Evolutionary conservation across 2,888 invertebrate species (phyloP).

Genomic region (Stegophylla sp.): DNA sequence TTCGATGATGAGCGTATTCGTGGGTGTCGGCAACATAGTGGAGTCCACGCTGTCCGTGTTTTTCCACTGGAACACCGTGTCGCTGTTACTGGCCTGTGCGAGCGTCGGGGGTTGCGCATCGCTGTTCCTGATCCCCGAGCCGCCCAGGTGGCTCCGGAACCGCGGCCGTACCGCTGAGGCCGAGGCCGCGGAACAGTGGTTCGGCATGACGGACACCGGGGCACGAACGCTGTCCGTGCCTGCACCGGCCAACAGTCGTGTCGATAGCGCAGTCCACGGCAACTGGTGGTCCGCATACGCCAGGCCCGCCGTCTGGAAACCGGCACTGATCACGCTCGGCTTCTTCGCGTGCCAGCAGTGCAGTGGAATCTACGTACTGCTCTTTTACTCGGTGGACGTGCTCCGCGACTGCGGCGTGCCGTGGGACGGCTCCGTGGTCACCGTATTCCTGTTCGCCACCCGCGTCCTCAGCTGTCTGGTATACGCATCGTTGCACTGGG

Average conservation of each 20-base stretch:
- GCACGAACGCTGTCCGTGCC: neutral
- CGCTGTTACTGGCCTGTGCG: slow-evolving; percentile 15
- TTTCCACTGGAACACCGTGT: slow-evolving; percentile 34
- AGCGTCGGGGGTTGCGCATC: slow-evolving; percentile 17
- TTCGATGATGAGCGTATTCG: slow-evolving; percentile 30
- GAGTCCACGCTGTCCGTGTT: slow-evolving; percentile 27
- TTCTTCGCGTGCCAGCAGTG: slow-evolving; percentile 50
- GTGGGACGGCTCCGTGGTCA: slow-evolving; percentile 24
- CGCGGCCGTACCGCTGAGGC: slow-evolving; percentile 43
- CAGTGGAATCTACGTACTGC: slow-evolving; percentile 51
- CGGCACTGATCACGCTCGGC: neutral
- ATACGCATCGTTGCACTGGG: slow-evolving; percentile 9
- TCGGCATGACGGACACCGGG: neutral
- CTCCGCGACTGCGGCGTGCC: slow-evolving; percentile 5
- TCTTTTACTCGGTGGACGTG: slow-evolving; percentile 52
- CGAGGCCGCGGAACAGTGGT: neutral
- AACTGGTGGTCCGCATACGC: no score
- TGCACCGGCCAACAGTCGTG: no score
- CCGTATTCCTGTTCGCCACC: slow-evolving; percentile 24
- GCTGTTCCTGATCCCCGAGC: slow-evolving; percentile 57
- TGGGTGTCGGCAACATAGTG: slow-evolving; percentile 43
- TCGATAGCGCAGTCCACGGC: no score
- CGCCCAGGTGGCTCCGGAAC: slow-evolving; percentile 57
- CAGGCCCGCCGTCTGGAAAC: slow-evolving; percentile 47
- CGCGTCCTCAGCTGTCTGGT: slow-evolving; percentile 23